A percentile compares a stretch with the other conserved stretches of the same genome.
phyloP scores from a whole-genome alignment of 1,140 invertebrate species.

The Drosophila lowei region DNA sequence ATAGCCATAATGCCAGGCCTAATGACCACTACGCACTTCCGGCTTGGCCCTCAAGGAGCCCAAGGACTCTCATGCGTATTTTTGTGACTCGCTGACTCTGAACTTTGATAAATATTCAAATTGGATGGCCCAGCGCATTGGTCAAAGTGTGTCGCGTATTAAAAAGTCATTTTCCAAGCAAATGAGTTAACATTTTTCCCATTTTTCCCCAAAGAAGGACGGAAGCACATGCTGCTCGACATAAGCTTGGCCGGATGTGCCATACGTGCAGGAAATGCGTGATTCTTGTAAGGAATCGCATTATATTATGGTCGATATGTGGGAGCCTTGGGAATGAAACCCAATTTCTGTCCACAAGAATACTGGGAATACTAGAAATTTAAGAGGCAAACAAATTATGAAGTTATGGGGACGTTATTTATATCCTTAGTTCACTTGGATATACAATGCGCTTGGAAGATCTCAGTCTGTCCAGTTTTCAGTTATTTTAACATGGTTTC shows the following conservation, averaged over 20 bases:
- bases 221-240: conserved; percentile 68
- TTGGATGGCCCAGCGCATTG: conserved; percentile 21
- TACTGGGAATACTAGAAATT: no score
- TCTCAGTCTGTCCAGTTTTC: not conserved
- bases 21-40: conserved; percentile 76
- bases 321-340: not conserved
- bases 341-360: not conserved
- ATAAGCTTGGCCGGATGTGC: conserved; percentile 66
- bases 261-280: conserved; percentile 81
- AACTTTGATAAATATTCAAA: conserved; percentile 70
- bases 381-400: no score
- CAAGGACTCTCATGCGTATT: conserved; percentile 65
- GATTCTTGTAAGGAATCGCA: conserved; percentile 49
- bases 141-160: conserved; percentile 71
- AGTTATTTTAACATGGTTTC: not conserved
- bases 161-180: conserved; percentile 78
- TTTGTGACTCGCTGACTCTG: conserved; percentile 6
- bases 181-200: conserved; percentile 71
- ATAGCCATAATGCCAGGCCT: conserved; percentile 39
- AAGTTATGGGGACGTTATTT: not conserved
- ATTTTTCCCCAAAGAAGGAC: conserved; percentile 1
- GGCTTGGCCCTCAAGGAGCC: conserved; percentile 18
- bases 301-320: conserved; percentile 30
- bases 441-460: not conserved
- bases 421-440: no score